Base-by-base conservation (phyloP, 2,888 invertebrate species). In the Marronus borbonicus region DNA sequence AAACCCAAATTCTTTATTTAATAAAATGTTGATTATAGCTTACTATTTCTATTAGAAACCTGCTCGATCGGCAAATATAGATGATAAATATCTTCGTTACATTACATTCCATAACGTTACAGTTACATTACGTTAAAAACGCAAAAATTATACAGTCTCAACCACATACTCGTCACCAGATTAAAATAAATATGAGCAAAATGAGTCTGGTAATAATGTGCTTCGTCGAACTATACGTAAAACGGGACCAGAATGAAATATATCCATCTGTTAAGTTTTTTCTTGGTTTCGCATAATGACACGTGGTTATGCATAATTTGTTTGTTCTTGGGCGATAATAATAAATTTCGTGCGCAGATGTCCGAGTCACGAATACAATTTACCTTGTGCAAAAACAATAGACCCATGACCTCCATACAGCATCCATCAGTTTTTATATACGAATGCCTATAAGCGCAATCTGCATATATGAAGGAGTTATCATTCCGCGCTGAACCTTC, bases 371-470 rank as follows among this genome's bases (percentile, higher is more conserved):
- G 65, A 66, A 66, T 24, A 66, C 44, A 66, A 66, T 66, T 44
- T 66, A 7, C 65, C 17, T 44, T 39, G 17, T 66, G 44, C 39
- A 66, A 66, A 66, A 66, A 66, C 39, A 44, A 66, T 44, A 39
- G 44, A 44, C 65, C 44, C 44, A 66, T 66, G 44, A 66, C 65
- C 65, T 44, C 65, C n/a, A n/a, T 28, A 44, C 39, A 28, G 62
- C 28, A 62, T 66, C 65, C 65, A 44, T 66, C 65, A 69, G 28
- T 52, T 69, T 69, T 69, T 69, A 69, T 28, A 52, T 44, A 44
- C 10, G 44, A 44, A 44, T 12, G 44, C 66, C 20, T 28, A 28
- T 14, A 58, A 20, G 8, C 55, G 17, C 55, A 55, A 55, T 58
- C 39, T 4, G 28, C 31, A 14, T 62, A 64, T 28, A 28, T 62